Conservation (phyloP, 1,140 invertebrate species). For the Reticulitermes speratus region DNA sequence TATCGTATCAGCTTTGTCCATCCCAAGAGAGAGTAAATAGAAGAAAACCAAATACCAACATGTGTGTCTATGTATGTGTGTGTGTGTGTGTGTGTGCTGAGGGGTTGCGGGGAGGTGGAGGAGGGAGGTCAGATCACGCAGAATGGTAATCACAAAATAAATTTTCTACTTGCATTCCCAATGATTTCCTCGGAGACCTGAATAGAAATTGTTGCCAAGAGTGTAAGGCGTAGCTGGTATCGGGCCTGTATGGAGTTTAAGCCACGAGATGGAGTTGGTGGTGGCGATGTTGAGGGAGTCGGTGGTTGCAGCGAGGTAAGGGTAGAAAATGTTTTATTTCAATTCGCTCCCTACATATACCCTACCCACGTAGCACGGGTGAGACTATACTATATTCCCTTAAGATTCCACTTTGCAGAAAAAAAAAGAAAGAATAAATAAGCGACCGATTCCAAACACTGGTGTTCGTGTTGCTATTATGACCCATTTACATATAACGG, state of each 20-base stretch:
- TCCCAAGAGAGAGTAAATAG: slow-evolving; percentile 8
- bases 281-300: slow-evolving; percentile 11
- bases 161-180: slow-evolving; percentile 68
- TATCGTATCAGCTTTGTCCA: not conserved
- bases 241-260: not conserved
- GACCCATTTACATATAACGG: too few species aligned
- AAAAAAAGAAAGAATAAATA: not conserved
- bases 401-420: not conserved
- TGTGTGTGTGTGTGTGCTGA: not conserved
- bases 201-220: slow-evolving; percentile 35
- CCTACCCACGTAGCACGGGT: not conserved
- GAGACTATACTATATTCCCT: not conserved
- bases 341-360: slow-evolving; percentile 28
- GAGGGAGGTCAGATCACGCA: slow-evolving; percentile 36
- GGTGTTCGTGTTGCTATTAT: too few species aligned
- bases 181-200: slow-evolving; percentile 67
- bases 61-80: not conserved
- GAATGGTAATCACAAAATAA: slow-evolving; percentile 53
- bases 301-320: not conserved
- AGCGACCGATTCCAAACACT: too few species aligned
- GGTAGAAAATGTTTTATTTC: slow-evolving; percentile 31
- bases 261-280: not conserved
- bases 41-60: slow-evolving; percentile 13
- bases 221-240: slow-evolving; percentile 18
- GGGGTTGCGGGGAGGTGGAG: not conserved